Base-by-base conservation (phyloP, 2,113 vertebrate genomes). In the Cygnus atratus region DNA sequence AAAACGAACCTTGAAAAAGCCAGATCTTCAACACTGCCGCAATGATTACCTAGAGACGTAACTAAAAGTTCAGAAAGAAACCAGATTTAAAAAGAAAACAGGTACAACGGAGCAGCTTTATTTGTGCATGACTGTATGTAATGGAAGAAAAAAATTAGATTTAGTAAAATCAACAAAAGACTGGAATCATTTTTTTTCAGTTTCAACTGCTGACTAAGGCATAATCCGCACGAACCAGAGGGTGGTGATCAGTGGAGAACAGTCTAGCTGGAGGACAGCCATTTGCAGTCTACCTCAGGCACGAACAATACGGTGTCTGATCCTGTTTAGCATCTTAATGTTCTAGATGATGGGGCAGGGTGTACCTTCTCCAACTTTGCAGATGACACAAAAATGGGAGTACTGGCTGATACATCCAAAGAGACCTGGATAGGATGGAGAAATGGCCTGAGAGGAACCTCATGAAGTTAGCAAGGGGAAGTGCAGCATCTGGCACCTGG, bases 71-170 rank as follows among this genome's bases (percentile, higher is more conserved):
- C 2, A 7, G 43, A 67, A 85, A 86, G 50, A 80, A 72, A 65
- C 1, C 17, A n/a, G 0, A 0, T 37, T 46, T 15, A 57, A 67
- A 43, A 74, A 17, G 67, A 59, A 59, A 48, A 3, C 4, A n/a
- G 19, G 0, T 17, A 88, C 76, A 31, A 70, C 6, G 55, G 6
- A 79, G 21, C 26, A 41, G 17, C 10, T n/a, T 37, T 43, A 57
- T 17, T 77, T 66, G 11, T 16, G 10, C 21, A 80, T 5, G 9
- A 4, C 2, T 10, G 11, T 9, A 22, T 2, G 2, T 13, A 33
- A 70, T 54, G 26, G 26, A 50, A 77, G 17, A 86, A 48, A 48
- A 48, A 48, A 48, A 18, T 46, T 46, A 46, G 10, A 48, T 48
- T 48, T 48, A 48, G 46, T 13, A 72, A 73, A 76, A 59, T 48